Conservation (phyloP, 2,888 invertebrate species). For the Stramonita haemastoma region DNA sequence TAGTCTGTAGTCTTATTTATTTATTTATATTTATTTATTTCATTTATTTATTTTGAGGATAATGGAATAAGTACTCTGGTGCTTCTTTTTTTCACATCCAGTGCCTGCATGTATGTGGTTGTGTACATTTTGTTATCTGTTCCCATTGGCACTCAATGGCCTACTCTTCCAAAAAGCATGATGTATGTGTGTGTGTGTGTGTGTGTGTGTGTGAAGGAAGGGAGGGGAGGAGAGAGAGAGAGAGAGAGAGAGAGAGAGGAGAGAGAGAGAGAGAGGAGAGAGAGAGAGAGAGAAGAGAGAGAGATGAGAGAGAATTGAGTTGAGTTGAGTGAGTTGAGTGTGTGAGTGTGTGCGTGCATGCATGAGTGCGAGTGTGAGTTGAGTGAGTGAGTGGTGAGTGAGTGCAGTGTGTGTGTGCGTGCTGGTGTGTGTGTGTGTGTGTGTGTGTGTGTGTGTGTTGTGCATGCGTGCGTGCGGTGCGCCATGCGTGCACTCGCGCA, state of each 20-base stretch:
- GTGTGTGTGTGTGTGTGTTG: not conserved
- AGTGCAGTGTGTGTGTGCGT: not conserved
- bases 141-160: no score
- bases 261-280: no score
- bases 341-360: no score
- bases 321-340: no score
- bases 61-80: no score
- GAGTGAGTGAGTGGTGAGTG: not conserved
- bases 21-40: no score
- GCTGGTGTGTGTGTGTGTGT: not conserved
- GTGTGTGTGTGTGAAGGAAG: not conserved
- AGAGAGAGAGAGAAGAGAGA: no score
- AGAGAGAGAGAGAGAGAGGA: not conserved
- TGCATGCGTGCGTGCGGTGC: not conserved
- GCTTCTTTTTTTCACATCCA: not conserved
- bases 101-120: not conserved
- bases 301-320: no score
- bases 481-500: not conserved
- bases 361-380: not conserved
- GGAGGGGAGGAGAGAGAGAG: not conserved
- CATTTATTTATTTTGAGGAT: not conserved
- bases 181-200: not conserved
- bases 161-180: no score
- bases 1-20: constrained; percentile 37
- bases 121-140: no score